Conservation (phyloP, 2,888 invertebrate species). For the Latheticus oryzae region DNA sequence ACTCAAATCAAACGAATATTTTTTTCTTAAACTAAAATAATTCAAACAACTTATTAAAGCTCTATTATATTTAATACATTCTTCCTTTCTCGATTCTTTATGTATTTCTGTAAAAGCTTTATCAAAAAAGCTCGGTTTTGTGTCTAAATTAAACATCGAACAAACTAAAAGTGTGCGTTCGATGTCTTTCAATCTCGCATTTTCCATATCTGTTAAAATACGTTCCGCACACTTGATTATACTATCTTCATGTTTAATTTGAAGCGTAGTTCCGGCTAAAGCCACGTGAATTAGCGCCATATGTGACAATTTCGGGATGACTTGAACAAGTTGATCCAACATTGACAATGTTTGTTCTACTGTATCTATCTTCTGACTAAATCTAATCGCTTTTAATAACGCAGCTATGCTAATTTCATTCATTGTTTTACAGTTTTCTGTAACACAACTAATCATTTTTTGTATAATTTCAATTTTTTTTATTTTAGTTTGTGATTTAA, state of each 20-base stretch:
- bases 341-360: conserved; percentile 67
- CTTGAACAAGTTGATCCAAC: conserved; percentile 68
- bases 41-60: conserved; percentile 72
- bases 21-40: conserved; percentile 70
- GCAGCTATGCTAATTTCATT: conserved; percentile 76
- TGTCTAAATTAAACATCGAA: conserved; percentile 71
- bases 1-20: conserved; percentile 73
- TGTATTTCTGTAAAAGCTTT: conserved; percentile 67
- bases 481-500: conserved; percentile 78
- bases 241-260: conserved; percentile 65
- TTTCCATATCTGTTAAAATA: conserved; percentile 66
- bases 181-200: conserved; percentile 77
- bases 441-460: conserved; percentile 64
- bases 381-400: conserved; percentile 75
- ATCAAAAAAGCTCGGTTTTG: conserved; percentile 65
- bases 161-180: conserved; percentile 76
- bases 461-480: conserved; percentile 67
- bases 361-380: conserved; percentile 67
- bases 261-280: conserved; percentile 71
- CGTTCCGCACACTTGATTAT: conserved; percentile 68
- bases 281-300: conserved; percentile 76
- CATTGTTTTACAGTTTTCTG: conserved; percentile 67
- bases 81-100: conserved; percentile 67
- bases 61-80: conserved; percentile 71
- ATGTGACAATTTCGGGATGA: conserved; percentile 72